Evolutionary conservation across 2,888 invertebrate genomes (phyloP).

Genomic region (Machimus rusticus): DNA sequence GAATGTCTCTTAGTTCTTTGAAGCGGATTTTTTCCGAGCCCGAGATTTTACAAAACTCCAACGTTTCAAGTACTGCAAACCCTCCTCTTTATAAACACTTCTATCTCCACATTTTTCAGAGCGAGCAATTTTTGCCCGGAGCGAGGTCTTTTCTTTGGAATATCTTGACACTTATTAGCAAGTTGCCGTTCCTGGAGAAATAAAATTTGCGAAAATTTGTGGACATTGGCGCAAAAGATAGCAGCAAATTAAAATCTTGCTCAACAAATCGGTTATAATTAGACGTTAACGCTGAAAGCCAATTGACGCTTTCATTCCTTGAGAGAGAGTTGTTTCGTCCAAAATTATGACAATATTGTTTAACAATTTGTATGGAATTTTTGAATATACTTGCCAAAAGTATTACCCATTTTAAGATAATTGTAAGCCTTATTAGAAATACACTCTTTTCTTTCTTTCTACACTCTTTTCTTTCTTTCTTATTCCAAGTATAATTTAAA

Average conservation of each 20-base stretch:
- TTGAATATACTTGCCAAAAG: neutral
- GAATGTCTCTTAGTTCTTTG: slow-evolving; percentile 20
- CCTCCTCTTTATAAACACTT: slow-evolving; percentile 19
- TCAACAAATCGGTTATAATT: neutral
- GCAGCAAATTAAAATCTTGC: neutral
- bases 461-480: no score
- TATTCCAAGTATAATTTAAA: no score
- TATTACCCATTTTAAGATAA: neutral
- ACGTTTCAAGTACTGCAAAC: slow-evolving; percentile 10
- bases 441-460: no score
- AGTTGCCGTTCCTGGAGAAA: neutral
- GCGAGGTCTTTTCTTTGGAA: neutral
- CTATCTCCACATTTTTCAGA: neutral
- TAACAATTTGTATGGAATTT: neutral
- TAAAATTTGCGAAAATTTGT: neutral
- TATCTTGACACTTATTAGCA: slow-evolving; percentile 3
- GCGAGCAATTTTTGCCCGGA: neutral
- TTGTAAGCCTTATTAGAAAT: no score
- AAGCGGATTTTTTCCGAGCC: neutral
- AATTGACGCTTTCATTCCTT: neutral
- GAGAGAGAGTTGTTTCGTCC: neutral
- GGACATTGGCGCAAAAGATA: neutral
- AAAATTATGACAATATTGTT: neutral
- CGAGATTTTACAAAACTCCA: neutral
- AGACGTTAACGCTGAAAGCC: neutral